These are phyloP conservation scores for Hymenochirus boettgeri DNA, from an alignment of 2,113 vertebrate species.

Conservation along the genomic window DNA sequence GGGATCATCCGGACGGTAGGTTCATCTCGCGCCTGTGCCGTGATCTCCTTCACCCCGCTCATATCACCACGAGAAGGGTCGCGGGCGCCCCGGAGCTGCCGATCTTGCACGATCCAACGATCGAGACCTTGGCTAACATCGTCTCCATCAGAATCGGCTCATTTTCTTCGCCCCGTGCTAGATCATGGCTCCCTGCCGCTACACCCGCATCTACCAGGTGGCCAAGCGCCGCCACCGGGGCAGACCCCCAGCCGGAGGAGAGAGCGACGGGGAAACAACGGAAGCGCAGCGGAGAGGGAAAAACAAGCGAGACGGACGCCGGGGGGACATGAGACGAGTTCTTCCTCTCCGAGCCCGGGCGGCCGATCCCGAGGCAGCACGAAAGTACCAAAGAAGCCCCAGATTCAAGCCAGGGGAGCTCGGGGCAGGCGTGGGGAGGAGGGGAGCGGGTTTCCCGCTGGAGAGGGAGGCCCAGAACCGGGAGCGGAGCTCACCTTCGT, in stretches of 20 bases:
- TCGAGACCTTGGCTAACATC: constrained; percentile 95
- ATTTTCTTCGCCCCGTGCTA: constrained; percentile 93
- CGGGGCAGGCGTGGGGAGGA: constrained; percentile 55
- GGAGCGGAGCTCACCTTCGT: constrained; percentile 98
- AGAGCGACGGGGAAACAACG: too few relatives aligned
- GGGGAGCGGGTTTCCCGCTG: constrained; percentile 75
- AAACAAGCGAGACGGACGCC: constrained; percentile 47
- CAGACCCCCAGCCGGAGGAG: constrained; percentile 68
- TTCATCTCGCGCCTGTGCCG: constrained; percentile 87
- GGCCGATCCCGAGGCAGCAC: constrained; percentile 58
- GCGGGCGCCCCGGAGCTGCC: constrained; percentile 54
- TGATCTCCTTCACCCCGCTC: constrained; percentile 93
- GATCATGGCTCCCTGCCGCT: constrained; percentile 97
- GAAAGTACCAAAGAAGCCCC: constrained; percentile 75
- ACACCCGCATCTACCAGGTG: constrained; percentile 94
- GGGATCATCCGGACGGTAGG: constrained; percentile 92
- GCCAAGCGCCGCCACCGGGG: constrained; percentile 88
- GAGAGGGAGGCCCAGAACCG: constrained; percentile 91
- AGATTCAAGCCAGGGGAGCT: constrained; percentile 83
- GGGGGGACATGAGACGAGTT: constrained; percentile 76
- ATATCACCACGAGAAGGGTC: constrained; percentile 84
- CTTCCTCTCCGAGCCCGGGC: constrained; percentile 86
- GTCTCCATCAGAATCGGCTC: constrained; percentile 92
- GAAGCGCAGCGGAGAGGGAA: too few relatives aligned
- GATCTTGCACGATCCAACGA: constrained; percentile 79